Evolutionary conservation across 2,888 invertebrate genomes (phyloP), one percentile per base, ranked within the genome.

Genomic region (Cheilosia vernalis): DNA sequence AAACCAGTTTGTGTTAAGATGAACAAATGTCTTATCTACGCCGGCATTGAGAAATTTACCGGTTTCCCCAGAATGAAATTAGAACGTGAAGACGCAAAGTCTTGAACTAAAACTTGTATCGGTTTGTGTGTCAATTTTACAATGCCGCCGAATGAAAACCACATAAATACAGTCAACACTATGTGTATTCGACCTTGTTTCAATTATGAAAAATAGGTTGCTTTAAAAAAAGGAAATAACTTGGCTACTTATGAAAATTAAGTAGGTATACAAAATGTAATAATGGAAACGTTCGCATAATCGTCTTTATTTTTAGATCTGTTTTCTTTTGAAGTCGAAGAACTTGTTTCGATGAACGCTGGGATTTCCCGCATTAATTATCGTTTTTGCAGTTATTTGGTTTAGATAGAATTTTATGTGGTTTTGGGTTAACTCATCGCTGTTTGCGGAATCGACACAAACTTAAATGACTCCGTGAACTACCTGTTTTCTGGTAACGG

Each of bases 31-130:
- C n/a, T 13, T 58, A 74, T 51, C 47, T 21, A 49, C 27, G 17
- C 37, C 30, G 67, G 61, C 51, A 72, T 61, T 55, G 47, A 77
- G 24, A 69, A 61, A 49, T 69, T 40, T 80, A 80, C 73, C 73
- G 60, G 80, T 80, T 80, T 73, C 19, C 37, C 37, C 56, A 24
- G 30, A 49, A 44, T 61, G 47, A 60, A 80, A 80, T 80, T 80
- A 80, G 80, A 74, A 80, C 80, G 61, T 30, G 55, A 66, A 61
- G 60, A 44, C 42, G 58, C 37, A 40, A 58, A 70, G 58, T 44
- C 53, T 63, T 58, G 51, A 63, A 63, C 76, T 17, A 9, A 69
- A 76, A 69, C 70, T 76, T 47, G 76, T 70, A 63, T 58, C 51
- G 69, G 37, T 64, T 51, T 49, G 33, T 79, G 15, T 64, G 33